Percentiles rank a stretch among this genome's conserved stretches.
Evolutionary conservation across 23 tunicate genomes (phyloP).

Genomic region (Ascidia mentula): DNA sequence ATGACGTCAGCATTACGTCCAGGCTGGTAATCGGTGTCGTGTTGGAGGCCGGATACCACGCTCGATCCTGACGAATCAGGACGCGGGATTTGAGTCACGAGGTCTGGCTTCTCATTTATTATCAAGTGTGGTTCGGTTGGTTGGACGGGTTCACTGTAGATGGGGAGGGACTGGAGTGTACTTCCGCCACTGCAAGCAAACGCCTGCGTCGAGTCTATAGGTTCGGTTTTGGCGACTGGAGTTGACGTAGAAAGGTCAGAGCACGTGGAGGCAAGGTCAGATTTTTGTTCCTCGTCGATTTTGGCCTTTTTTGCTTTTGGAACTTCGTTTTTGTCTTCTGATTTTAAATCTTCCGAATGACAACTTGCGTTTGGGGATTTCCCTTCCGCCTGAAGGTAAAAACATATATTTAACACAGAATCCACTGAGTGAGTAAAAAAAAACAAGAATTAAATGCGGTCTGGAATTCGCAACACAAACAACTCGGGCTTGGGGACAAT

Average conservation of each 20-base stretch:
- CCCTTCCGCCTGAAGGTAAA: neutral
- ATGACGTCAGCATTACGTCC: neutral
- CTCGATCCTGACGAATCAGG: slow-evolving; percentile 63
- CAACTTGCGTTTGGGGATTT: neutral
- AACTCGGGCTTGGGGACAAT: too few species aligned
- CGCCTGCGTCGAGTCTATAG: slow-evolving; percentile 16
- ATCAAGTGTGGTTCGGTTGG: neutral
- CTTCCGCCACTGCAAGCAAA: neutral
- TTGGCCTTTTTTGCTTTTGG: neutral
- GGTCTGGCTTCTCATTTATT: slow-evolving; percentile 11
- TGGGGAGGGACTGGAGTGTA: too few species aligned
- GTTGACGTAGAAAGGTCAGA: neutral
- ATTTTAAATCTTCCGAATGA: neutral
- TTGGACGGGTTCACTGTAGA: slow-evolving; percentile 13
- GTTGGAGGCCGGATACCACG: slow-evolving; percentile 34
- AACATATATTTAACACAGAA: too few species aligned
- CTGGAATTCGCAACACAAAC: too few species aligned
- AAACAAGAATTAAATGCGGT: too few species aligned
- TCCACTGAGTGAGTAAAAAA: too few species aligned
- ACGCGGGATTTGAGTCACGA: slow-evolving; percentile 9
- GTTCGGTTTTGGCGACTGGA: slow-evolving; percentile 21
- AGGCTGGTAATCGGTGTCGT: slow-evolving; percentile 8
- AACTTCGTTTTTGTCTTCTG: neutral
- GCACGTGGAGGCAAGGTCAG: neutral
- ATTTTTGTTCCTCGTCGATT: slow-evolving; percentile 1